Percentiles rank a stretch among this genome's conserved stretches.
Evolutionary conservation across 2,888 invertebrate species (phyloP).

Genomic region (Ophraella communa): DNA sequence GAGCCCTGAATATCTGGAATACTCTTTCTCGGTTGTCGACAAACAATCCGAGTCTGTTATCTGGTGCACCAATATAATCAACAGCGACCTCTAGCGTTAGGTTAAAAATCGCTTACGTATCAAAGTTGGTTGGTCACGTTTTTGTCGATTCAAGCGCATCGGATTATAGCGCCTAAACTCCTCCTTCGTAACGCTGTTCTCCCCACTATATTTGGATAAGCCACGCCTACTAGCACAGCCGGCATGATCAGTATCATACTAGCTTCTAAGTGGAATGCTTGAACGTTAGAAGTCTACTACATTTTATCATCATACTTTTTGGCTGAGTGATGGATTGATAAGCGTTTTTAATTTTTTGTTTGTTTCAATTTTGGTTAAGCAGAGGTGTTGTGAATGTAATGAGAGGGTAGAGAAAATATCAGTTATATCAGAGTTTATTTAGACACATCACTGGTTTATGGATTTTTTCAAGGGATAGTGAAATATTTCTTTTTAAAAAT

Average conservation of each 20-base stretch:
- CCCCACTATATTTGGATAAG: conserved; percentile 36
- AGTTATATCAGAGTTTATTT: too few relatives aligned
- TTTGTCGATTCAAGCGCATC: conserved; percentile 13
- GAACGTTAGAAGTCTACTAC: conserved; percentile 8
- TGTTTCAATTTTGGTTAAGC: too few relatives aligned
- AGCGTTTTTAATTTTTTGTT: too few relatives aligned
- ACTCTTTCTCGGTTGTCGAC: background rate
- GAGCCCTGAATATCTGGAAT: conserved; percentile 33
- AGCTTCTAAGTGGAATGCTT: conserved; percentile 24
- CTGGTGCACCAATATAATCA: background rate
- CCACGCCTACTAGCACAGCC: conserved; percentile 44
- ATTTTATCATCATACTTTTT: too few relatives aligned
- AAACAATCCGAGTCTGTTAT: background rate
- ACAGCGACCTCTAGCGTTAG: background rate
- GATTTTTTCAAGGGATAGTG: too few relatives aligned
- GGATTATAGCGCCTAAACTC: conserved; percentile 46
- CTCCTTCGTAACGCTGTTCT: conserved; percentile 41
- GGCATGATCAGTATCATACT: conserved; percentile 35
- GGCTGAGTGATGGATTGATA: background rate
- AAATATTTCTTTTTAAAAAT: too few relatives aligned
- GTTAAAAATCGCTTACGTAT: background rate
- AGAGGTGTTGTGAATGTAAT: too few relatives aligned
- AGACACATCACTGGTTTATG: too few relatives aligned
- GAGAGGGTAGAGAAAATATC: too few relatives aligned
- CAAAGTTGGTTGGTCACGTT: conserved; percentile 24